Evolutionary conservation across 2,113 vertebrate species (phyloP).

Genomic region (Dolichotis patagonum): DNA sequence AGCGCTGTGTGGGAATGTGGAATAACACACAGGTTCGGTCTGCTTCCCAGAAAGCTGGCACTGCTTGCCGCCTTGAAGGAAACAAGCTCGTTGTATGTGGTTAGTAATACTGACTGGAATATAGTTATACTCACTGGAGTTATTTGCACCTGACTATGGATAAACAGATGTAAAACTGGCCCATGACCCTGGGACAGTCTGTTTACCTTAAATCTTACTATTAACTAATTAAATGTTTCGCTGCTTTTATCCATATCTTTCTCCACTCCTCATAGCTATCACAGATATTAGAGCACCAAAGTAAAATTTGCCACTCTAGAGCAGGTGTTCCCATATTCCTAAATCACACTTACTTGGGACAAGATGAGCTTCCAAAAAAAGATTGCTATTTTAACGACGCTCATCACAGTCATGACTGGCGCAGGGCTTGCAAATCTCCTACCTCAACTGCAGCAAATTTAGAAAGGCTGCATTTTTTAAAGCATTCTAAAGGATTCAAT

Average conservation of each 20-base stretch:
- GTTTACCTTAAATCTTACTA: slow-evolving; percentile 13
- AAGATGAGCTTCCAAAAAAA: slow-evolving; percentile 79
- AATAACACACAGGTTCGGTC: neutral
- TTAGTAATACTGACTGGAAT: neutral
- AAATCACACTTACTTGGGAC: slow-evolving; percentile 48
- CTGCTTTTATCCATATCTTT: neutral
- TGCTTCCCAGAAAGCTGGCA: neutral
- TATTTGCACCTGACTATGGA: neutral
- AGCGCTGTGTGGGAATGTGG: neutral
- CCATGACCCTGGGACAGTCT: neutral
- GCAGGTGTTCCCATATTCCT: slow-evolving; percentile 73
- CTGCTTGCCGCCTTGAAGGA: neutral
- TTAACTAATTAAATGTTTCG: slow-evolving; percentile 17
- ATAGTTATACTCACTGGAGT: neutral
- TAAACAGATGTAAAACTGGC: neutral
- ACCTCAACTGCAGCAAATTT: slow-evolving; percentile 58
- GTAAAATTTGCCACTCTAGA: slow-evolving; percentile 53
- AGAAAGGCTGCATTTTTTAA: slow-evolving; percentile 77
- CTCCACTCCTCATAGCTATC: neutral
- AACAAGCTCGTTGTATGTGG: neutral
- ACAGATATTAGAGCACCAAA: neutral
- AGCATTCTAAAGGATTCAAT: slow-evolving; percentile 78
- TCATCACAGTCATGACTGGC: slow-evolving; percentile 65
- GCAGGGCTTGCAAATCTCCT: slow-evolving; percentile 67
- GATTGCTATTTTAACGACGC: slow-evolving; percentile 67